Evolutionary conservation across 2,113 vertebrate species (phyloP).

Genomic region (Piaya cayana): DNA sequence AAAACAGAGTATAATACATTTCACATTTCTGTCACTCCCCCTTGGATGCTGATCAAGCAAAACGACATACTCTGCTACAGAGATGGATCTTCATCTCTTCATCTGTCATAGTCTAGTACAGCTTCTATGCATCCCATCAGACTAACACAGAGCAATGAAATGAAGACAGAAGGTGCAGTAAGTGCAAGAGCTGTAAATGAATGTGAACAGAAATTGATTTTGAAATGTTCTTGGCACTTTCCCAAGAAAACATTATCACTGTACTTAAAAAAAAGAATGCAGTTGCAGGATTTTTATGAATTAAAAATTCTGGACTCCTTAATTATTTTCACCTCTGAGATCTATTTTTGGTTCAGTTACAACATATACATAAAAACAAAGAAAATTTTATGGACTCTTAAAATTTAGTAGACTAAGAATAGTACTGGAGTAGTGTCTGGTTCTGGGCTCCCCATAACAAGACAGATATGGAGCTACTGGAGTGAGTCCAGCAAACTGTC

Average conservation of each 20-base stretch:
- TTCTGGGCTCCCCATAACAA: not conserved
- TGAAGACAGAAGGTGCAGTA: constrained; percentile 19
- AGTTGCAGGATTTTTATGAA: not conserved
- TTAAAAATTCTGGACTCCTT: not conserved
- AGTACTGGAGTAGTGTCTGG: not conserved
- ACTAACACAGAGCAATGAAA: constrained; percentile 9
- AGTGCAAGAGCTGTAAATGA: constrained; percentile 46
- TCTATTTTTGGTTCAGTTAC: constrained; percentile 12
- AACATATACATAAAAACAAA: not conserved
- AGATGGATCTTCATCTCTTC: constrained; percentile 23
- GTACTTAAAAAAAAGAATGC: constrained; percentile 27
- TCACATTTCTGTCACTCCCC: not conserved
- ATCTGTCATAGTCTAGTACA: constrained; percentile 8
- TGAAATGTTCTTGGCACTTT: constrained; percentile 61
- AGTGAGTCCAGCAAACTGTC: not conserved
- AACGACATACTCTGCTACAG: not conserved
- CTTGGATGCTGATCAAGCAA: not conserved
- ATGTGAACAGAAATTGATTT: constrained; percentile 53
- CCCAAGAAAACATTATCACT: constrained; percentile 21
- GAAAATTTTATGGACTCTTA: not conserved
- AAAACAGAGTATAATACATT: not conserved
- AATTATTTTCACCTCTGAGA: constrained; percentile 45
- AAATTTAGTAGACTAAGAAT: not conserved
- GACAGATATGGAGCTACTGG: not conserved
- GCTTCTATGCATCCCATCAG: constrained; percentile 44